Conservation (phyloP, 92 coral and sea anemone genomes). For the Actinernus sp. region DNA sequence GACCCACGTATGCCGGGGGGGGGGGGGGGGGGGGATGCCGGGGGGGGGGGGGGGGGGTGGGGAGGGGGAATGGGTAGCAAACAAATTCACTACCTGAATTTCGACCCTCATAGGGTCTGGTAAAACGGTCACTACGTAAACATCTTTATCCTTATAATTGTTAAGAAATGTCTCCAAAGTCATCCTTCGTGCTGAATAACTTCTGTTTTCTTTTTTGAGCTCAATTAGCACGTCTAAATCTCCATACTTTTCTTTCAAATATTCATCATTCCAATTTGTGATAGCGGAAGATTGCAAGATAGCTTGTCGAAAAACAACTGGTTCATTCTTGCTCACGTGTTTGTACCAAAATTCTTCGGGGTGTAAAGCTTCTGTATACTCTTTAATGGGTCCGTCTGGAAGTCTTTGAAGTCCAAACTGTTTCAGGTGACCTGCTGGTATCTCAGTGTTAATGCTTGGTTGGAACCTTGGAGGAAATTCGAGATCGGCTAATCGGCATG, state of each 20-base stretch:
- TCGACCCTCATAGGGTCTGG: conserved; percentile 98
- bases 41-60: too few species aligned
- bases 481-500: too few species aligned
- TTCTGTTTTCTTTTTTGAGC: conserved; percentile 85
- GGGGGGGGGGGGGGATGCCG: too few species aligned
- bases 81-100: conserved; percentile 91
- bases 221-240: conserved; percentile 93
- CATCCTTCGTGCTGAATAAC: conserved; percentile 79
- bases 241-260: conserved; percentile 75
- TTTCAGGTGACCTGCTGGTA: conserved; percentile 80
- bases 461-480: conserved; percentile 83
- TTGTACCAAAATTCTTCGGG: conserved; percentile 86
- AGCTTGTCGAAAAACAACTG: conserved; percentile 88
- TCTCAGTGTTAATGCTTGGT: conserved; percentile 51
- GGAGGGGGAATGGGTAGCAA: too few species aligned
- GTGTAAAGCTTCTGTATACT: conserved; percentile 69
- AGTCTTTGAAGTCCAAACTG: conserved; percentile 85
- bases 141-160: conserved; percentile 76
- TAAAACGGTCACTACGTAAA: conserved; percentile 89
- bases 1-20: too few species aligned
- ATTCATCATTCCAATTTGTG: conserved; percentile 77
- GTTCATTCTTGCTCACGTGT: conserved; percentile 72
- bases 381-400: conserved; percentile 86
- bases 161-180: conserved; percentile 73
- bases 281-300: conserved; percentile 84